A percentile compares a stretch with the other conserved stretches of the same genome.
These are phyloP conservation scores for Neodon shergylaensis DNA, from an alignment of 2,113 vertebrate genomes.

Conservation along the genomic window DNA sequence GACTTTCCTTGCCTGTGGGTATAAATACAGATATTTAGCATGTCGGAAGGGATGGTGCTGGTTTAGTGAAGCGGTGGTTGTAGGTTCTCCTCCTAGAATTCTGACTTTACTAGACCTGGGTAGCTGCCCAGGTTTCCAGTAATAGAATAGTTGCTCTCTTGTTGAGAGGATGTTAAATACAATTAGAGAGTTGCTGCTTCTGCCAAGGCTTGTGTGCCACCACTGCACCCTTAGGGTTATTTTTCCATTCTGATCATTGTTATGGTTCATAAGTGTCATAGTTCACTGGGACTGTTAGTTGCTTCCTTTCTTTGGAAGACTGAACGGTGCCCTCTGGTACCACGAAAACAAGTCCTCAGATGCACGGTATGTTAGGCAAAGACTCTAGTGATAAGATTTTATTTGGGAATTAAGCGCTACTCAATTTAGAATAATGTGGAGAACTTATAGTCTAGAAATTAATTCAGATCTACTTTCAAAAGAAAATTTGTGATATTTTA, in stretches of 20 bases:
- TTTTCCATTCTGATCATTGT: neutral
- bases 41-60: neutral
- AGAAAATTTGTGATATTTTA: conserved; percentile 53
- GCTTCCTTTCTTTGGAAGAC: neutral
- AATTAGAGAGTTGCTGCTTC: neutral
- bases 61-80: neutral
- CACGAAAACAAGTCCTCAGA: neutral
- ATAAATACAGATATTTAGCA: neutral
- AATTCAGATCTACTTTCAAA: conserved; percentile 46
- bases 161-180: neutral
- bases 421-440: neutral
- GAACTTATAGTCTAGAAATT: conserved; percentile 54
- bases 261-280: neutral
- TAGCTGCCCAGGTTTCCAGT: neutral
- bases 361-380: neutral
- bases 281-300: neutral
- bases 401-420: conserved; percentile 44
- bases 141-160: neutral
- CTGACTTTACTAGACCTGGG: neutral
- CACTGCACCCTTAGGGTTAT: too few species aligned
- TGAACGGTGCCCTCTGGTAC: neutral
- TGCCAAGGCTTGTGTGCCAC: neutral
- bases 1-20: neutral
- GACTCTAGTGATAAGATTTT: conserved; percentile 17
- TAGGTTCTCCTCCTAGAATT: neutral